phyloP scores from a whole-genome alignment of 2,113 vertebrate species.

The Turnix velox region DNA sequence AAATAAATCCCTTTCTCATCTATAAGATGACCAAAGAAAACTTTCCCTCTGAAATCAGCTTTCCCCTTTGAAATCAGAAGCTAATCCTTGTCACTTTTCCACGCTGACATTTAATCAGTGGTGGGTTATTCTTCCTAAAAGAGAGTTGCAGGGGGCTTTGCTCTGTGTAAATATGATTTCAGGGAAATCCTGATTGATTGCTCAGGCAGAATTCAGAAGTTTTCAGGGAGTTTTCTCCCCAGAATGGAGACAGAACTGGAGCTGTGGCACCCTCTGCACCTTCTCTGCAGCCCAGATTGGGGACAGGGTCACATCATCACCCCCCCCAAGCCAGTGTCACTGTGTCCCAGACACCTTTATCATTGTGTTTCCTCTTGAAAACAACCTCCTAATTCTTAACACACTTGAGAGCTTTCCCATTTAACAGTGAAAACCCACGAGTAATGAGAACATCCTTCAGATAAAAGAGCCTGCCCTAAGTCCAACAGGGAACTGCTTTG shows the following conservation, averaged over 20 bases:
- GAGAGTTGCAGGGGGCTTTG: background rate
- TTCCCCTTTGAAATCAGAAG: background rate
- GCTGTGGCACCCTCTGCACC: rapidly evolving
- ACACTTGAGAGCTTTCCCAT: background rate
- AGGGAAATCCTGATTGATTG: background rate
- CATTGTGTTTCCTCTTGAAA: background rate
- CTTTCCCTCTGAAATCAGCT: too few species aligned
- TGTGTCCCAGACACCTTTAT: rapidly evolving
- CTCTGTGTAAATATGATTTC: background rate
- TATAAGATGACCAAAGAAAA: too few species aligned
- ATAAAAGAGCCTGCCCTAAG: background rate
- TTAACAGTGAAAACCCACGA: background rate
- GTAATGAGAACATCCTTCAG: background rate
- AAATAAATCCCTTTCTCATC: background rate
- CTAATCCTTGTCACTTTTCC: background rate
- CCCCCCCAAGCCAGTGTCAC: background rate
- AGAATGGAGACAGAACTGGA: background rate
- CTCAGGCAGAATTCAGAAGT: background rate
- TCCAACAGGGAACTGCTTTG: background rate
- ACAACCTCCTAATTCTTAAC: background rate
- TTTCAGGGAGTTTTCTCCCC: background rate
- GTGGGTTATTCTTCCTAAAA: background rate
- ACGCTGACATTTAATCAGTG: background rate
- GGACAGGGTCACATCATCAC: background rate
- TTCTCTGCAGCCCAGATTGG: background rate